Percentiles rank a stretch among this genome's conserved stretches.
Conservation (phyloP, 2,113 vertebrate genomes). For the Marmota monax region DNA sequence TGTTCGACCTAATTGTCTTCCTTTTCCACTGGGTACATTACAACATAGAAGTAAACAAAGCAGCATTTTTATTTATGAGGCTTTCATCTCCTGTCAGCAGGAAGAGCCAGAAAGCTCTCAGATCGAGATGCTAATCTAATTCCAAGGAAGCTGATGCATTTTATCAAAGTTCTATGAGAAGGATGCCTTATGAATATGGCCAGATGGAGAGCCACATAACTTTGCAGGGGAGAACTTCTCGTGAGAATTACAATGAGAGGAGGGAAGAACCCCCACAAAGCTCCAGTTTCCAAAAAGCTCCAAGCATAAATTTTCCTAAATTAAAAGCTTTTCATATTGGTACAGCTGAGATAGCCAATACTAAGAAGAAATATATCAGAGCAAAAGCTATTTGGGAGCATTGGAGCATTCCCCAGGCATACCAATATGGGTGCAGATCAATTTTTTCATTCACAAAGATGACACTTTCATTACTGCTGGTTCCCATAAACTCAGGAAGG, state of each 20-base stretch:
- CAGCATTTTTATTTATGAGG: conserved; percentile 74
- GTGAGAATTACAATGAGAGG: conserved; percentile 67
- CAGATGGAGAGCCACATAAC: conserved; percentile 72
- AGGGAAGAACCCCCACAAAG: conserved; percentile 27
- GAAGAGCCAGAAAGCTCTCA: conserved; percentile 62
- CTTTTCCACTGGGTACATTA: conserved; percentile 58
- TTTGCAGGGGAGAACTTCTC: conserved; percentile 67
- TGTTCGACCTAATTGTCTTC: conserved; percentile 67
- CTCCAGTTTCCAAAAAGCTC: conserved; percentile 59
- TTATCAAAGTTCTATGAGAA: conserved; percentile 72
- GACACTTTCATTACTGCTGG: not conserved
- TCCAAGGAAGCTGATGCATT: conserved; percentile 69
- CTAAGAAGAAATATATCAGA: conserved; percentile 48
- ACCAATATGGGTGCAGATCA: not conserved
- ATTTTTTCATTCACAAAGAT: conserved; percentile 58
- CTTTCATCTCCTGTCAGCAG: conserved; percentile 74
- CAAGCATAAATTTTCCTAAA: conserved; percentile 75
- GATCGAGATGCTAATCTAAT: conserved; percentile 75
- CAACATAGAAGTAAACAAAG: conserved; percentile 63
- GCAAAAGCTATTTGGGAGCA: conserved; percentile 57
- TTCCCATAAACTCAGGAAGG: not conserved
- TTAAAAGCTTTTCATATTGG: conserved; percentile 74
- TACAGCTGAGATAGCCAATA: conserved; percentile 58
- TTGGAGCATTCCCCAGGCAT: not conserved
- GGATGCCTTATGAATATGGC: conserved; percentile 64